Conservation (phyloP, 2,888 invertebrate species). For the Herminia tarsipennalis region DNA sequence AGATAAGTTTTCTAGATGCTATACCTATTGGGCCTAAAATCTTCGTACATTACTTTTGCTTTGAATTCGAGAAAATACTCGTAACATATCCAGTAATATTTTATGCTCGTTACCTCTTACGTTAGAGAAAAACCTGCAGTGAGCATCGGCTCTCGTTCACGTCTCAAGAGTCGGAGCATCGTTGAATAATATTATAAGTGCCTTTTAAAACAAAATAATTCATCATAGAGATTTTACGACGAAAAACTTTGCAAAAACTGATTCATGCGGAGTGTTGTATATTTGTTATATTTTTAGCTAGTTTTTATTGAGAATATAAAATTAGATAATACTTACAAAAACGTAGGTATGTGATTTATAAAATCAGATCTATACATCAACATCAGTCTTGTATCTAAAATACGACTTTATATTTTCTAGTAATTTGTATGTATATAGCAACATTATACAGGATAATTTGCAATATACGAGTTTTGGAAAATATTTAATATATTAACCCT, state of each 20-base stretch:
- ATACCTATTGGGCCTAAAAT: not conserved
- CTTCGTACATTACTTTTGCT: slow-evolving; percentile 3
- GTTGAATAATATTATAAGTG: slow-evolving; percentile 67
- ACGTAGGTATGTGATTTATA: too few species aligned
- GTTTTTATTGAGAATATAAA: not conserved
- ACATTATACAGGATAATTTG: too few species aligned
- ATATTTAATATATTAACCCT: not conserved
- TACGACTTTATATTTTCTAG: too few species aligned
- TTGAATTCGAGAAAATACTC: slow-evolving; percentile 24
- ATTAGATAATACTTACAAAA: too few species aligned
- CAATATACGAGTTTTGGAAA: not conserved
- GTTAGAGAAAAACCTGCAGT: slow-evolving; percentile 73
- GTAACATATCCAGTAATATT: slow-evolving; percentile 43
- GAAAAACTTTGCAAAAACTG: slow-evolving; percentile 9
- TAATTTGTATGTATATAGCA: too few species aligned
- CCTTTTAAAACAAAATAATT: slow-evolving; percentile 56
- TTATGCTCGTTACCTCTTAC: slow-evolving; percentile 51
- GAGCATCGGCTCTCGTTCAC: slow-evolving; percentile 75
- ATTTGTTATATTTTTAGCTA: slow-evolving; percentile 9
- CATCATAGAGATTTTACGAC: slow-evolving; percentile 32
- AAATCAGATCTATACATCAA: not conserved
- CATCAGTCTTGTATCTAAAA: too few species aligned
- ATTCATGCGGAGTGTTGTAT: slow-evolving; percentile 14
- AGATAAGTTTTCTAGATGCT: too few species aligned
- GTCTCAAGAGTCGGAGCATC: slow-evolving; percentile 64